These are phyloP conservation scores for Tetrapedia diversipes DNA, from an alignment of 2,888 invertebrate genomes.

Conservation along the genomic window DNA sequence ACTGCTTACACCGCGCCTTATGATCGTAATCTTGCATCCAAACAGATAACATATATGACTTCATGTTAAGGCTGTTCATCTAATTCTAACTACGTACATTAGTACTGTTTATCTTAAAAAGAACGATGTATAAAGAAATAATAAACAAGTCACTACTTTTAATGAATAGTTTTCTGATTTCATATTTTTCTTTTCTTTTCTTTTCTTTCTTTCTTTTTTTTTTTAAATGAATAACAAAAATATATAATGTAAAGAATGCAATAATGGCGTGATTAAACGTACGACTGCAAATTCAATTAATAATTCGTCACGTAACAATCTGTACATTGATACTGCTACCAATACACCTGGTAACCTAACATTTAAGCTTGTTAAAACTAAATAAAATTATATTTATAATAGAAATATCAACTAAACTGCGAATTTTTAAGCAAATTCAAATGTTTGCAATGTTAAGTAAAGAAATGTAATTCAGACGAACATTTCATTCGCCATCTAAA, in stretches of 20 bases:
- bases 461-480: no score
- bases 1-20: not conserved
- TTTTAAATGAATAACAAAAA: no score
- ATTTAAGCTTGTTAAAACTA: not conserved
- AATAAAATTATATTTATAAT: not conserved
- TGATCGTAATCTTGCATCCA: conserved; percentile 7
- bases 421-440: no score
- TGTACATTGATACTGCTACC: not conserved
- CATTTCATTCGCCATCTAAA: no score
- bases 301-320: not conserved
- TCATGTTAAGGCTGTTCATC: not conserved
- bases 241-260: no score
- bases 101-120: not conserved
- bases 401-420: not conserved
- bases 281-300: not conserved
- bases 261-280: no score
- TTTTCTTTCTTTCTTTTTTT: no score
- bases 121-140: no score
- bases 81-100: not conserved
- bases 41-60: conserved; percentile 14
- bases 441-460: no score
- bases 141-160: no score
- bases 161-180: no score
- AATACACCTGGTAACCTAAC: not conserved
- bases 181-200: no score